phyloP scores from a whole-genome alignment of 2,113 vertebrate species.

The Sigmodon hispidus region DNA sequence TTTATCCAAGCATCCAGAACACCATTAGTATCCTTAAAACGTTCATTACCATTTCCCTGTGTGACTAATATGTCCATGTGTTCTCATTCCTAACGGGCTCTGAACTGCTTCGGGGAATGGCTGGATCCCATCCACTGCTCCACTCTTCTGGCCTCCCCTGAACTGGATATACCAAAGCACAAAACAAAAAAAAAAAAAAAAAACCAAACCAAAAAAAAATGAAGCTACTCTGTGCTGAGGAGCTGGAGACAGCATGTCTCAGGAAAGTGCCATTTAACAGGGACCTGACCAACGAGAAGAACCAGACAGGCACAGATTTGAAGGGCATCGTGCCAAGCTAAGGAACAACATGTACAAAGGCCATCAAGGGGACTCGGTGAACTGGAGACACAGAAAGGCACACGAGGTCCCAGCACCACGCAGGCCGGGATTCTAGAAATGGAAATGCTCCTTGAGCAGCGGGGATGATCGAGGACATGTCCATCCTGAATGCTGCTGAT shows the following conservation, averaged over 20 bases:
- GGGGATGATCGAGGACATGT: neutral
- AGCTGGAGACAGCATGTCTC: neutral
- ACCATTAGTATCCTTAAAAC: neutral
- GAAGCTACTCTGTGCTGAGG: neutral
- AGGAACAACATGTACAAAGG: neutral
- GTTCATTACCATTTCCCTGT: neutral
- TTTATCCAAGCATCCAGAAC: neutral
- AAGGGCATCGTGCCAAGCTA: neutral
- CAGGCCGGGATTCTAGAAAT: neutral
- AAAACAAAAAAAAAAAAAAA: neutral
- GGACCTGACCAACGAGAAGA: neutral
- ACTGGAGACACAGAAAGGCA: neutral
- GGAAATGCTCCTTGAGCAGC: neutral
- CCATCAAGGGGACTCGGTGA: neutral
- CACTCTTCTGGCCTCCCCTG: neutral
- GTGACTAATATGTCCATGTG: neutral
- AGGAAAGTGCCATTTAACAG: neutral
- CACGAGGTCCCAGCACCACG: neutral
- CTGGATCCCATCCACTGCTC: neutral
- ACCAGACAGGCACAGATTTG: neutral
- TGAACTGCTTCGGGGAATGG: neutral
- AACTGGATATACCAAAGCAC: neutral
- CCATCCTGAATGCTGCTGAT: neutral
- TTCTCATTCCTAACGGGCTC: neutral
- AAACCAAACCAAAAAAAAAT: neutral